A percentile compares a stretch with the other conserved stretches of the same genome.
phyloP scores from a whole-genome alignment of 2,888 invertebrate genomes.

The Andrena hattorfiana region DNA sequence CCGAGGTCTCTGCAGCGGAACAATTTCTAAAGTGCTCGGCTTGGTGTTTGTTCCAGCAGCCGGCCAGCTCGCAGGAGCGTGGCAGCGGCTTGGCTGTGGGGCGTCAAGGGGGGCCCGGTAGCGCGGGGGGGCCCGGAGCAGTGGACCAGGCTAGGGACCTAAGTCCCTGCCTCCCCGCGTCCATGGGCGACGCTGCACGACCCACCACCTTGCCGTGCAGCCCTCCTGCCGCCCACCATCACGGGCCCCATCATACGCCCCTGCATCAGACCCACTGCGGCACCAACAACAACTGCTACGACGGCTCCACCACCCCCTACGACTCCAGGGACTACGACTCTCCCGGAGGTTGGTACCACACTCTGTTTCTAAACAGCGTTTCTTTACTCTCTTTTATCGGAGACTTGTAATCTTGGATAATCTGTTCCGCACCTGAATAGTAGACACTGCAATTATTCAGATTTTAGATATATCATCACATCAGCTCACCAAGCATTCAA shows the following conservation, averaged over 20 bases:
- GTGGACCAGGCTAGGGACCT: constrained; percentile 91
- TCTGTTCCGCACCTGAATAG: background rate
- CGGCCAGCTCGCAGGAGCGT: constrained; percentile 86
- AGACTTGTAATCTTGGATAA: background rate
- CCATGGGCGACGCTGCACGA: constrained; percentile 86
- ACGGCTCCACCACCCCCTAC: constrained; percentile 85
- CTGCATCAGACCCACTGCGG: constrained; percentile 84
- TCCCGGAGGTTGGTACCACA: constrained; percentile 78
- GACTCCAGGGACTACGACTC: constrained; percentile 84
- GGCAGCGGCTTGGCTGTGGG: constrained; percentile 84
- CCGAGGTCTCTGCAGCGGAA: background rate
- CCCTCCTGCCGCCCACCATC: constrained; percentile 84
- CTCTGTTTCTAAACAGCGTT: background rate
- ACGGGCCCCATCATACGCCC: constrained; percentile 79
- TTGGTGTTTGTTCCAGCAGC: constrained; percentile 86
- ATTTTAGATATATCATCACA: background rate
- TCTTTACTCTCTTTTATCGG: background rate
- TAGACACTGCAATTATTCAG: no score
- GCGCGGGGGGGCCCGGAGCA: constrained; percentile 86
- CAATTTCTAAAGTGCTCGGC: constrained; percentile 30
- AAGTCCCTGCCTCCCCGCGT: constrained; percentile 90
- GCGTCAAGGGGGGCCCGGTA: constrained; percentile 86
- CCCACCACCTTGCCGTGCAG: constrained; percentile 88
- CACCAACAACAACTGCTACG: constrained; percentile 86
- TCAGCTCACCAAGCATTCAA: background rate